Conservation (phyloP, 2,113 vertebrate genomes). For the Tautogolabrus adspersus region DNA sequence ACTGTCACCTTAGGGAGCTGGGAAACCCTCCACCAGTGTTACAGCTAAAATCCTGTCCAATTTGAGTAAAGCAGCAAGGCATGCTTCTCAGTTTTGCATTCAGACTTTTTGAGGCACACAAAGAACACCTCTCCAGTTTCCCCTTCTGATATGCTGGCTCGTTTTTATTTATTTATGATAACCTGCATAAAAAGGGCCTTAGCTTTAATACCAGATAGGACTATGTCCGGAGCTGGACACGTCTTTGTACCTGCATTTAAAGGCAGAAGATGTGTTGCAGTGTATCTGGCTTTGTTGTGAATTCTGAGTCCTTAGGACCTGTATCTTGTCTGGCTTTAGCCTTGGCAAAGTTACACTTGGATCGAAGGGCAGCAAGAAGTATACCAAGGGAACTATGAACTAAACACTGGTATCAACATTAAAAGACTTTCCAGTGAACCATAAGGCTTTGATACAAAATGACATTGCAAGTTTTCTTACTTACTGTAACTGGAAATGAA, state of each 20-base stretch:
- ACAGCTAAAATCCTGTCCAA: no score
- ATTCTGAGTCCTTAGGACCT: constrained; percentile 67
- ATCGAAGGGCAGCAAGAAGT: constrained; percentile 81
- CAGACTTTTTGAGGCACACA: neutral
- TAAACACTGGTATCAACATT: neutral
- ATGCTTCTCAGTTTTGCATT: neutral
- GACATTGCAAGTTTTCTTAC: neutral
- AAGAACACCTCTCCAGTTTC: no score
- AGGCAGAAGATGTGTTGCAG: constrained; percentile 65
- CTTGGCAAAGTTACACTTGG: constrained; percentile 73
- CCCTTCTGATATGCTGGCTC: no score
- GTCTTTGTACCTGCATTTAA: constrained; percentile 67
- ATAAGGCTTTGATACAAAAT: neutral
- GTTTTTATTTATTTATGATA: neutral
- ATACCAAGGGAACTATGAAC: constrained; percentile 72
- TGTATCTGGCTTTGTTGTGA: constrained; percentile 59
- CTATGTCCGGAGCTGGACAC: constrained; percentile 81
- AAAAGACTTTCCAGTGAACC: neutral
- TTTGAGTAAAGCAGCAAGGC: neutral
- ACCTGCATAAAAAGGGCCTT: no score
- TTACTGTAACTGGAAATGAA: no score
- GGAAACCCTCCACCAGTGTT: no score
- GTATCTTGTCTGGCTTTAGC: constrained; percentile 18
- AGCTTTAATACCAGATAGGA: constrained; percentile 63
- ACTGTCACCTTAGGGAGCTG: no score